A percentile compares a stretch with the other conserved stretches of the same genome.
Evolutionary conservation across 2,888 invertebrate species (phyloP).

Genomic region (Sussaba pulchella): DNA sequence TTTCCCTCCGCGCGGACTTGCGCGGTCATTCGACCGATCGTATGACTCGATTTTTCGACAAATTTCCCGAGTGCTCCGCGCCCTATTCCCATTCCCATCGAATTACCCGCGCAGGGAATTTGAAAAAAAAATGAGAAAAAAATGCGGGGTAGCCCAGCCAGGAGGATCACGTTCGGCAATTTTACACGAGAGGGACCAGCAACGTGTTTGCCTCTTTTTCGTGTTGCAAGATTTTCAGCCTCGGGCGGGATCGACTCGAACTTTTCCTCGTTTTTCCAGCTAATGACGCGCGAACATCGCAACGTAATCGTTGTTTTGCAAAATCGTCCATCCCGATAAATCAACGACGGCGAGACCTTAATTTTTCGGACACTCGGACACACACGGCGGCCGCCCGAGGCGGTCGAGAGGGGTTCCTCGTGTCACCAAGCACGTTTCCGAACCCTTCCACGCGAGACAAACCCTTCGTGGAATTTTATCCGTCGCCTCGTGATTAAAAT

Average conservation of each 20-base stretch:
- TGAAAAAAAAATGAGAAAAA: constrained; percentile 59
- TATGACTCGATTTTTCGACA: constrained; percentile 83
- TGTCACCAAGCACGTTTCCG: constrained; percentile 26
- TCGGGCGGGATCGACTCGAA: constrained; percentile 77
- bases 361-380: constrained; percentile 73
- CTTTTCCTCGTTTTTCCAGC: constrained; percentile 78
- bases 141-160: constrained; percentile 23
- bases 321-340: constrained; percentile 80
- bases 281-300: constrained; percentile 79
- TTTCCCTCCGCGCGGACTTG: too few relatives aligned
- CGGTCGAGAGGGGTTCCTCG: constrained; percentile 32
- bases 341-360: constrained; percentile 79
- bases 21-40: constrained; percentile 73
- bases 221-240: constrained; percentile 6
- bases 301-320: constrained; percentile 73
- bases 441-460: constrained; percentile 41
- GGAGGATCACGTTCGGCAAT: constrained; percentile 35
- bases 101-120: constrained; percentile 56
- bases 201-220: constrained; percentile 22
- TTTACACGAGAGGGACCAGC: constrained; percentile 44
- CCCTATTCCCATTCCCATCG: constrained; percentile 50
- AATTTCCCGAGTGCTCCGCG: constrained; percentile 71
- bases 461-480: constrained; percentile 39
- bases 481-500: constrained; percentile 52
- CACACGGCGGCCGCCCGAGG: constrained; percentile 23